Evolutionary conservation across 2,113 vertebrate species (phyloP).

Genomic region (Nesogale talazaci): DNA sequence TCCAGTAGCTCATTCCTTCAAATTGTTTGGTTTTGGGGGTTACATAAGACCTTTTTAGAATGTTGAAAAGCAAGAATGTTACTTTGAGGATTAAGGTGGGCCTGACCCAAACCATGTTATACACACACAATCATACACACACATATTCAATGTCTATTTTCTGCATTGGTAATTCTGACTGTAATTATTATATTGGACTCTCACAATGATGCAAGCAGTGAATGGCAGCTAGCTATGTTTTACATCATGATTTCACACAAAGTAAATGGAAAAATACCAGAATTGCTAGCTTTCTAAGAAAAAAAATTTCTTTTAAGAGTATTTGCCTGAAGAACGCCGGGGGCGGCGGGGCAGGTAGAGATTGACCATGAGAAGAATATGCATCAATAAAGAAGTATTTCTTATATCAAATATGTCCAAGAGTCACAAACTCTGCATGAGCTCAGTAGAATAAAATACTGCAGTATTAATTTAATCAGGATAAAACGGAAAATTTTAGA

Average conservation of each 20-base stretch:
- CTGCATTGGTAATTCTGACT: constrained; percentile 86
- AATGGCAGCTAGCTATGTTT: constrained; percentile 84
- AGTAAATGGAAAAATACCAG: constrained; percentile 84
- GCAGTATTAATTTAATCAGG: constrained; percentile 89
- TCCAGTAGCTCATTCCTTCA: no score
- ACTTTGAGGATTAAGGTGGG: no score
- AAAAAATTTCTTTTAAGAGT: constrained; percentile 82
- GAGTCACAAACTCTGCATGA: constrained; percentile 89
- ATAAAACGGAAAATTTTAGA: constrained; percentile 90
- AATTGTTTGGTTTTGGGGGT: no score
- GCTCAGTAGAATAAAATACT: constrained; percentile 88
- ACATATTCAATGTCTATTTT: constrained; percentile 72
- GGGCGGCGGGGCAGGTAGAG: no score
- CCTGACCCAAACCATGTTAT: no score
- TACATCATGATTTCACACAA: constrained; percentile 82
- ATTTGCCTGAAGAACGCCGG: constrained; percentile 81
- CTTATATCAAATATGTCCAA: constrained; percentile 87
- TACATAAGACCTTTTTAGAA: no score
- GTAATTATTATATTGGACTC: constrained; percentile 85
- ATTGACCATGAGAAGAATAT: constrained; percentile 62
- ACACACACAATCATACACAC: no score
- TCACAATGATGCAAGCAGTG: constrained; percentile 87
- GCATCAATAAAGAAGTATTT: constrained; percentile 89
- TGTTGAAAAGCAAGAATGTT: no score
- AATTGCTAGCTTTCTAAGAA: constrained; percentile 77